Conservation (phyloP, 2,797 vertebrate genomes). For the Sebastes diploproa region DNA sequence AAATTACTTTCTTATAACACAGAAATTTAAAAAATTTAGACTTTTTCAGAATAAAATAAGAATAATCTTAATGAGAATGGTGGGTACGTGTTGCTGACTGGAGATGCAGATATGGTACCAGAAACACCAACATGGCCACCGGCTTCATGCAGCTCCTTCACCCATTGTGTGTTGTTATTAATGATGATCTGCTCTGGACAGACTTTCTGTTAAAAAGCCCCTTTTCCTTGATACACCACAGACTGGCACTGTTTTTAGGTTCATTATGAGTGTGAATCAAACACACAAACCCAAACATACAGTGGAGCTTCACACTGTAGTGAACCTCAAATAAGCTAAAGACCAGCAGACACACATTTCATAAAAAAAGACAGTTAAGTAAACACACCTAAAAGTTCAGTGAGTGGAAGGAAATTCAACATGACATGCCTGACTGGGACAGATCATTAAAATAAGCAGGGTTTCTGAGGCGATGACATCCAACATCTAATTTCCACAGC, state of each 20-base stretch:
- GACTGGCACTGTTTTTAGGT: background rate
- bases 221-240: background rate
- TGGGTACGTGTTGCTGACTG: background rate
- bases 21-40: background rate
- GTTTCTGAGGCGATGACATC: conserved; percentile 57
- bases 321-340: conserved; percentile 35
- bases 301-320: conserved; percentile 15
- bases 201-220: background rate
- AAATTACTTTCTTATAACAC: conserved; percentile 43
- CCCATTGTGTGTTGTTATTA: conserved; percentile 1
- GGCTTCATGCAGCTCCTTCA: conserved; percentile 11
- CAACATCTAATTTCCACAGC: conserved; percentile 65
- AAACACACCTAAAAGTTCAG: conserved; percentile 43
- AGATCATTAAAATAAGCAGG: conserved; percentile 55
- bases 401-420: conserved; percentile 61
- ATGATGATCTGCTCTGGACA: background rate
- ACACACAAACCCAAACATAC: background rate
- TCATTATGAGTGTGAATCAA: background rate
- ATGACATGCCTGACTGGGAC: conserved; percentile 57
- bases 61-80: background rate
- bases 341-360: conserved; percentile 13
- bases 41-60: background rate
- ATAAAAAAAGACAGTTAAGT: conserved; percentile 31
- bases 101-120: background rate
- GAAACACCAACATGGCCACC: background rate